Evolutionary conservation across 2,797 vertebrate genomes (phyloP).

Genomic region (Thamnophis elegans): DNA sequence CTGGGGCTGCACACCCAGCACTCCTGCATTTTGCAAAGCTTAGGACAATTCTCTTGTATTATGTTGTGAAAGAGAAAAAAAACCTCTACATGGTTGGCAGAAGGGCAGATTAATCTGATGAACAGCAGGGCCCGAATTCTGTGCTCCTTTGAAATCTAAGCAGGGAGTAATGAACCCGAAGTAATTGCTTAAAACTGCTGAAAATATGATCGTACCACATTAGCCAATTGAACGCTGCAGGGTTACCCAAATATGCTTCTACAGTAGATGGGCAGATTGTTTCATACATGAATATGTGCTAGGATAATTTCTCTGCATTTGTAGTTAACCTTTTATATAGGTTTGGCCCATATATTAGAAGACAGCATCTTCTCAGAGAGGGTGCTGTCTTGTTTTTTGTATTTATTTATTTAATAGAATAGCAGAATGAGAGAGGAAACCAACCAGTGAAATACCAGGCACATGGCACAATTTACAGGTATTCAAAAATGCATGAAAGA

Average conservation of each 20-base stretch:
- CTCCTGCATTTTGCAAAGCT: constrained; percentile 44
- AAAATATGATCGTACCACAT: constrained; percentile 17
- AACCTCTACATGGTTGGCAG: constrained; percentile 19
- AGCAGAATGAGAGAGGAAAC: neutral
- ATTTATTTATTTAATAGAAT: neutral
- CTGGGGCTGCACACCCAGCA: neutral
- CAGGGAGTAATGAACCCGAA: constrained; percentile 40
- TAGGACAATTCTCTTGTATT: neutral
- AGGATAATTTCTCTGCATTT: neutral
- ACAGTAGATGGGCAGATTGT: no score
- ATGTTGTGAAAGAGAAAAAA: constrained; percentile 19
- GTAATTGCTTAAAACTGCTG: constrained; percentile 32
- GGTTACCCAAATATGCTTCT: neutral
- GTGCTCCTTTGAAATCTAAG: constrained; percentile 30
- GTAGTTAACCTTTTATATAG: neutral
- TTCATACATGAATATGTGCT: neutral
- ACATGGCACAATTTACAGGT: neutral
- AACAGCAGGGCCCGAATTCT: constrained; percentile 23
- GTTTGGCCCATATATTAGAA: neutral
- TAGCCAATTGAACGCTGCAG: neutral
- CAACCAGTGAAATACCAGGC: neutral
- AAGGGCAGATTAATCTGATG: constrained; percentile 34
- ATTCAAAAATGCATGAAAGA: neutral
- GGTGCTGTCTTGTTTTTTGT: neutral
- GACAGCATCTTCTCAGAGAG: neutral